Evolutionary conservation across 2,888 invertebrate genomes (phyloP), one percentile per base, ranked within the genome.

Genomic region (Euplexia lucipara): DNA sequence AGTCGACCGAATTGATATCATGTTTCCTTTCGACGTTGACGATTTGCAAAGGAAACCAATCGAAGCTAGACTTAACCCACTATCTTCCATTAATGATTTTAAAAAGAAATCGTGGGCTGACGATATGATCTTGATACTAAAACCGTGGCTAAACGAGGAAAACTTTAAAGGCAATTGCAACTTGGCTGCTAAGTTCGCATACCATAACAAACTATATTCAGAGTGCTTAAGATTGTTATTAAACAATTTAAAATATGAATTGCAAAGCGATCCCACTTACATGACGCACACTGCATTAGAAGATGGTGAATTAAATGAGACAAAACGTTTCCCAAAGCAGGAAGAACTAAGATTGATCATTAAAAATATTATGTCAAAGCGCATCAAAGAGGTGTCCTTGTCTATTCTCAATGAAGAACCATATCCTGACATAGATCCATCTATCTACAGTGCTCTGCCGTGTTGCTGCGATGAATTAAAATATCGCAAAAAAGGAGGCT

Each of bases 101-200:
- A 88, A 90, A 59, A 91, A 89, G 18, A 90, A 89, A 54, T 89
- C 92, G 0, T 95, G 95, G 95, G 90, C 92, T 0, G 94, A 95
- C 62, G 88, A 93, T 45, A 56, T 94, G 9, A 90, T 95, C 7
- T 69, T 92, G 1, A 83, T 89, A 3, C 84, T 95, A 1, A 91
- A 88, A 69, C 90, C 91, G 0, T 94, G 94, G 93, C 88, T 95
- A 14, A 88, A 88, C 22, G 88, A 90, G 66, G 87, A 89, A 10
- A 83, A 84, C 37, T 78, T 94, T 12, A 69, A 76, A 3, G 82
- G 76, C 16, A 95, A 93, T 59, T 81, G 84, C 9, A 95, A 95
- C 60, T 90, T 95, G 90, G 89, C 91, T 8, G 94, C 95, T 1
- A 95, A 95, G 79, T 84, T 91, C 10, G 92, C 94, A 0, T 94